phyloP scores from a whole-genome alignment of 1,140 invertebrate genomes.

The Anoplolepis gracilipes region DNA sequence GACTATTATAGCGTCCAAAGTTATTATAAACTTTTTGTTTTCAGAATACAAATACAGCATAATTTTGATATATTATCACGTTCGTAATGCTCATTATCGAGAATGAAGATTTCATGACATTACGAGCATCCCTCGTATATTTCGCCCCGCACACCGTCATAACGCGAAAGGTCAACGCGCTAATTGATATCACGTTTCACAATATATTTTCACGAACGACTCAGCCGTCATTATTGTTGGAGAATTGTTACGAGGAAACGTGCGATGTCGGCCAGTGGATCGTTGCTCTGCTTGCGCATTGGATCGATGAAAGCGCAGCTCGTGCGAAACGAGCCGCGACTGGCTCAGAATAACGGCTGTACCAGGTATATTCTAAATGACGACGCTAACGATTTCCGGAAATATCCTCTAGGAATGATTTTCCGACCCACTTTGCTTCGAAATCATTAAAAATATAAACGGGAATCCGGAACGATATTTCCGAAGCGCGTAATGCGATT shows the following conservation, averaged over 20 bases:
- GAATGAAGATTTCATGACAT: neutral
- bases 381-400: neutral
- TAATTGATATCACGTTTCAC: conserved; percentile 48
- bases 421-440: neutral
- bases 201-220: conserved; percentile 47
- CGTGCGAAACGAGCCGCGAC: neutral
- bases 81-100: conserved; percentile 11
- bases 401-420: neutral
- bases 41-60: neutral
- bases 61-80: neutral
- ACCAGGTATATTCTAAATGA: neutral
- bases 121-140: neutral
- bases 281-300: conserved; percentile 49
- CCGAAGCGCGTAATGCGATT: neutral
- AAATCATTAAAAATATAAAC: neutral
- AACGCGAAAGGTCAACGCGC: conserved; percentile 46
- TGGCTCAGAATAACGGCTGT: neutral
- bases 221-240: conserved; percentile 29
- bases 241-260: conserved; percentile 48
- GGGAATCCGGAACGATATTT: neutral
- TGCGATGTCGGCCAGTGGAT: conserved; percentile 71
- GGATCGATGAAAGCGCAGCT: conserved; percentile 52
- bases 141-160: neutral
- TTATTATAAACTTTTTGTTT: neutral
- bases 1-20: neutral